Percentiles rank a stretch among this genome's conserved stretches.
Evolutionary conservation across 2,797 vertebrate species (phyloP).

Genomic region (Galagoides demidoff): DNA sequence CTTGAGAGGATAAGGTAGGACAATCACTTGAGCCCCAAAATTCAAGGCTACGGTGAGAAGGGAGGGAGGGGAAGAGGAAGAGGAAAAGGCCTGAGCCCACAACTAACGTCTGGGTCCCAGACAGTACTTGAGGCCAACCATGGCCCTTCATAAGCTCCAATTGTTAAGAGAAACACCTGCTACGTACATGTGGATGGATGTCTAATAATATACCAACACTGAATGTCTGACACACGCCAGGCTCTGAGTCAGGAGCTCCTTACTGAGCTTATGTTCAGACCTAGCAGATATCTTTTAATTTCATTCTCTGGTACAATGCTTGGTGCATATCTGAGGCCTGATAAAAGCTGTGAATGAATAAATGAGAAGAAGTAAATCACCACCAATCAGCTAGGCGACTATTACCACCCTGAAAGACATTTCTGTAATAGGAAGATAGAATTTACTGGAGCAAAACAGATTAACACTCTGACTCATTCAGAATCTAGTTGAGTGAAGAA

Average conservation of each 20-base stretch:
- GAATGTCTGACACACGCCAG: neutral
- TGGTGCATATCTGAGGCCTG: neutral
- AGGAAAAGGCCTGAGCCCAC: neutral
- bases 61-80: neutral
- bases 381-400: neutral
- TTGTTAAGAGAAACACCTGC: neutral
- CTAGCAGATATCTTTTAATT: neutral
- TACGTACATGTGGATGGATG: neutral
- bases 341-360: constrained; percentile 38
- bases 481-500: neutral
- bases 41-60: neutral
- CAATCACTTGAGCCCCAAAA: neutral
- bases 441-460: constrained; percentile 57
- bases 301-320: neutral
- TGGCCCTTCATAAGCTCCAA: neutral
- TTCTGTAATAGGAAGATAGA: constrained; percentile 32
- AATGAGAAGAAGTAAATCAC: constrained; percentile 49
- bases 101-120: neutral
- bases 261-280: neutral
- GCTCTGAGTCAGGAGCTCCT: neutral
- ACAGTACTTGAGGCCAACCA: neutral
- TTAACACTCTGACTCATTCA: constrained; percentile 54
- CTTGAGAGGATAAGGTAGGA: neutral
- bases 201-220: neutral
- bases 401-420: neutral